Conservation (phyloP, 2,113 vertebrate species). For the Riparia riparia region DNA sequence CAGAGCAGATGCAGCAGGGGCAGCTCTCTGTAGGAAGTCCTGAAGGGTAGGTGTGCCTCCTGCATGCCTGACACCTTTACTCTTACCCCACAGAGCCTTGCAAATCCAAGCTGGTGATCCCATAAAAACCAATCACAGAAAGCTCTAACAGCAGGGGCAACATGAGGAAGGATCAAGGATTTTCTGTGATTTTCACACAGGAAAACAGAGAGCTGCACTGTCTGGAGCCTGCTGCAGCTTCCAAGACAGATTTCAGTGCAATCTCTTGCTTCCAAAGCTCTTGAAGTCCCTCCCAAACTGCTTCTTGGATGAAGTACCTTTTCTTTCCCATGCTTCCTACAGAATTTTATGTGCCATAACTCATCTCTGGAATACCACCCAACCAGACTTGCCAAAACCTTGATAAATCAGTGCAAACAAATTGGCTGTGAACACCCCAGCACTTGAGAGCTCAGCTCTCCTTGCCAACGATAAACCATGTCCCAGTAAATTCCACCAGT, state of each 20-base stretch:
- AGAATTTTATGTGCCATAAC: background rate
- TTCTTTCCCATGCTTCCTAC: background rate
- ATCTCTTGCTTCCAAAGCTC: background rate
- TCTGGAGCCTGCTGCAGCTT: background rate
- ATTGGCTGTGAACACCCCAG: background rate
- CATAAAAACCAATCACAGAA: background rate
- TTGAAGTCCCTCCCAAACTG: background rate
- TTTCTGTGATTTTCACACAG: background rate
- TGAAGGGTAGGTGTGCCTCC: background rate
- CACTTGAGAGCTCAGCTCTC: background rate
- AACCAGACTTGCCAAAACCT: background rate
- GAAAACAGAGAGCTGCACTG: background rate
- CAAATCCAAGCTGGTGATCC: background rate
- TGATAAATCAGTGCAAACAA: background rate
- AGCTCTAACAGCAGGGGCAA: background rate
- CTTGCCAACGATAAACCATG: background rate
- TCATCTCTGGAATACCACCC: background rate
- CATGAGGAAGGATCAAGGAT: accelerated
- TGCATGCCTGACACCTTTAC: background rate
- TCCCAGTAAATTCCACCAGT: background rate
- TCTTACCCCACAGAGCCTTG: background rate
- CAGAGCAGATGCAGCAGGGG: background rate
- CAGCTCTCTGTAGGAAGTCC: background rate
- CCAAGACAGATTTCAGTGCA: background rate
- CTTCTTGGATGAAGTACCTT: background rate